phyloP scores from a whole-genome alignment of 1,140 invertebrate species.

The Bicyclus anynana region DNA sequence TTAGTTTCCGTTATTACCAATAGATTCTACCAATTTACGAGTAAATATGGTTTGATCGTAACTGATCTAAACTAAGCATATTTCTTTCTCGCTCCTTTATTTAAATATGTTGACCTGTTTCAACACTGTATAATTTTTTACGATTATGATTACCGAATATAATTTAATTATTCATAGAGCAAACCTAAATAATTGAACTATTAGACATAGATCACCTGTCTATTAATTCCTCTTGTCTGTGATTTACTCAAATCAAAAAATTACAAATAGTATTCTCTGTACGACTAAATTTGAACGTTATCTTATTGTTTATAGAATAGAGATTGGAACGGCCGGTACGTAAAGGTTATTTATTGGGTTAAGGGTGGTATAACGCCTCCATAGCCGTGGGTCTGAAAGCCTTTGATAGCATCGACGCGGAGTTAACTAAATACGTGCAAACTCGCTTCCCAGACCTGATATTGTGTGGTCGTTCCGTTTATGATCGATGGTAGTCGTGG shows the following conservation, averaged over 20 bases:
- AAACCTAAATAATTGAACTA: too few relatives aligned
- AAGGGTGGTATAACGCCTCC: constrained; percentile 45
- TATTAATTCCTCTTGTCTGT: not conserved
- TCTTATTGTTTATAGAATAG: constrained; percentile 22
- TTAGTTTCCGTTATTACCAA: too few relatives aligned
- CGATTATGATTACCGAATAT: too few relatives aligned
- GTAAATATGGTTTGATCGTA: too few relatives aligned
- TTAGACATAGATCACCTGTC: too few relatives aligned
- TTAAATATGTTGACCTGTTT: too few relatives aligned
- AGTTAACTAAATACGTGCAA: constrained; percentile 49
- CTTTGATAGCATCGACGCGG: constrained; percentile 33
- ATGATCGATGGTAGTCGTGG: constrained; percentile 6
- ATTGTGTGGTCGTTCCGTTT: constrained; percentile 30
- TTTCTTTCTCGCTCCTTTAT: too few relatives aligned
- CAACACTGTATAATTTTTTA: too few relatives aligned
- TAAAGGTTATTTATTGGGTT: constrained; percentile 41
- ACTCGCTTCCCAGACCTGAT: constrained; percentile 23
- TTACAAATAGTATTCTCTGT: constrained; percentile 15
- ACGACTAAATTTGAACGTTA: constrained; percentile 33
- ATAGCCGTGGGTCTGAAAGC: constrained; percentile 32
- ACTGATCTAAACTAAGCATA: too few relatives aligned
- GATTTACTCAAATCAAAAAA: constrained; percentile 25
- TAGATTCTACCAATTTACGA: too few relatives aligned
- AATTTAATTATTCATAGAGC: too few relatives aligned
- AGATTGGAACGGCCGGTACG: not conserved